Evolutionary conservation across 1,140 invertebrate genomes (phyloP), one percentile per base, ranked within the genome.

Genomic region (Neuroterus valhalla): DNA sequence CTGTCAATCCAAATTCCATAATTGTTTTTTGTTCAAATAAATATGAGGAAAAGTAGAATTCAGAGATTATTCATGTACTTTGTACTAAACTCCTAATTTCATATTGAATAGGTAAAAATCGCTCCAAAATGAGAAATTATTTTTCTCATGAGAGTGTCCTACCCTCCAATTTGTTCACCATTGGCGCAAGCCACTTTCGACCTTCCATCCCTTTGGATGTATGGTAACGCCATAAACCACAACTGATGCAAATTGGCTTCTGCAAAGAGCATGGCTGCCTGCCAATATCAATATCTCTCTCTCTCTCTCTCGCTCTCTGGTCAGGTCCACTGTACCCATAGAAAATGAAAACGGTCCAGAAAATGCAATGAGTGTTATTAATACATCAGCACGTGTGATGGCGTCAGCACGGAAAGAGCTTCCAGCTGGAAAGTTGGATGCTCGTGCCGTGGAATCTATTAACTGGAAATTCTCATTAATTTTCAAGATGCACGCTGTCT

Each of bases 211-310:
- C 46, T 50, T 50, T n/a, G 46, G 46, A 19, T 50, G 46, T 15
- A 19, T 50, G 46, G 19, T 50, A 19, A n/a, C n/a, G 46, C 46
- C 4, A 50, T 17, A 50, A 50, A 50, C 46, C 46, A n/a, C 46
- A 50, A 50, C 46, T 50, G 19, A 50, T 50, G 46, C 46, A 50
- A n/a, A 50, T 50, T 50, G 17, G n/a, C n/a, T 19, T 50, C 46
- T 6, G 14, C 46, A n/a, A 17, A 17, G n/a, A 50, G 46, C 19
- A n/a, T 50, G 19, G 15, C 46, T 17, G 4, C n/a, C 8, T 50
- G 46, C 19, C 15, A 50, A 50, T 17, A 50, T 50, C 2, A 2
- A 15, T 3, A 15, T 45, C 11, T 45, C 11, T 5, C 44, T 45
- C 15, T 45, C 11, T 45, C 15, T n/a, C n/a, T 3, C n/a, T 17